These are phyloP conservation scores for Oscheius myriophilus DNA, from an alignment of 2,888 invertebrate species.

Conservation along the genomic window DNA sequence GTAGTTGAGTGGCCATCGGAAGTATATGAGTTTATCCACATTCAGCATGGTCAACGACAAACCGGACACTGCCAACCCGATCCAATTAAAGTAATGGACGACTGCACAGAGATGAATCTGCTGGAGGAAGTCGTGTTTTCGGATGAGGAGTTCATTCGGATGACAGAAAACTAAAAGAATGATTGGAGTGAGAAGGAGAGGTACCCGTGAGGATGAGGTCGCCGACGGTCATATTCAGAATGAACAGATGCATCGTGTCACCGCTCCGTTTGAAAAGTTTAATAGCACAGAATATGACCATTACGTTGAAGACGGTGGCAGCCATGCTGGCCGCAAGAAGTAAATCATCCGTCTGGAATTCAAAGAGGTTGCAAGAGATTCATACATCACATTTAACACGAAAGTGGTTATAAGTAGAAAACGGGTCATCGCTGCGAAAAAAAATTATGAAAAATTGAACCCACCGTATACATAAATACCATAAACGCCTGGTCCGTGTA, in stretches of 20 bases:
- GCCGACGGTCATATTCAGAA: conserved; percentile 69
- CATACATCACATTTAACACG: no score
- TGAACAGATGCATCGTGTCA: conserved; percentile 70
- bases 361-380: no score
- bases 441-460: no score
- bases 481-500: conserved; percentile 60
- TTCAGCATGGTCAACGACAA: conserved; percentile 68
- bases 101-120: conserved; percentile 64
- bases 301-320: conserved; percentile 68
- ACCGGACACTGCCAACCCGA: conserved; percentile 68
- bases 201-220: conserved; percentile 68
- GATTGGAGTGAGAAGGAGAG: neutral
- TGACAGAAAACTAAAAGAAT: conserved; percentile 67
- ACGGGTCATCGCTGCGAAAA: no score
- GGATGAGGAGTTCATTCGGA: conserved; percentile 68
- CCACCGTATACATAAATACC: conserved; percentile 62
- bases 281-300: conserved; percentile 70
- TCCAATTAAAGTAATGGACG: conserved; percentile 69
- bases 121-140: conserved; percentile 68
- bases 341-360: conserved; percentile 66
- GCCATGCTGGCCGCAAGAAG: conserved; percentile 68
- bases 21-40: conserved; percentile 69
- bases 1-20: conserved; percentile 69
- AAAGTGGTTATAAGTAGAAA: no score
- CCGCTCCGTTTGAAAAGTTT: conserved; percentile 64